These are phyloP conservation scores for Hypsopygia costalis DNA, from an alignment of 2,888 invertebrate species.

Conservation along the genomic window DNA sequence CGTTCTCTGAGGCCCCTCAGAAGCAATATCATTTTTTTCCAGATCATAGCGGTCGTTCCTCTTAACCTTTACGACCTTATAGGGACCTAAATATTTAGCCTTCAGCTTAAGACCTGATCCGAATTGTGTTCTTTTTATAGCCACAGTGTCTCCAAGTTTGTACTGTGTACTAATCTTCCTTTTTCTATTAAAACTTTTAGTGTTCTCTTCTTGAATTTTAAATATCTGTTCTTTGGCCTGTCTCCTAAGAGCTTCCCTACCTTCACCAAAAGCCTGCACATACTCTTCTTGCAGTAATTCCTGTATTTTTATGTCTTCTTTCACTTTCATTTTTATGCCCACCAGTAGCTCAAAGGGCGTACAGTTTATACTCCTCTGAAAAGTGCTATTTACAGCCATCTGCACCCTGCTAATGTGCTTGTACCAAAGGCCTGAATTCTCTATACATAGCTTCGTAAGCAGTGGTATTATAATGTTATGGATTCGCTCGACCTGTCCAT, in stretches of 20 bases:
- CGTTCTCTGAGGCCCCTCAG: conserved; percentile 11
- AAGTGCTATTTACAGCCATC: conserved; percentile 20
- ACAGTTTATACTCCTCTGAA: conserved; percentile 18
- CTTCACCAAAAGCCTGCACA: background rate
- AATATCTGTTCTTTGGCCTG: conserved; percentile 15
- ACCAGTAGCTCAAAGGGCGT: conserved; percentile 17
- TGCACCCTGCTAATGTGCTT: conserved; percentile 10
- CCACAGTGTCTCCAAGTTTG: conserved; percentile 22
- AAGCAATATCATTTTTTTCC: conserved; percentile 10
- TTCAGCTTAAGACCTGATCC: conserved; percentile 17
- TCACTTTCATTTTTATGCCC: conserved; percentile 12
- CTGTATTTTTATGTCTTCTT: conserved; percentile 16
- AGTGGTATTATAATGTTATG: conserved; percentile 33
- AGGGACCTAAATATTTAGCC: conserved; percentile 23
- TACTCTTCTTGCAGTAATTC: conserved; percentile 11
- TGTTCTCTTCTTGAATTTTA: conserved; percentile 16
- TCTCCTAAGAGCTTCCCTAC: conserved; percentile 11
- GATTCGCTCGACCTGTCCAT: conserved; percentile 39
- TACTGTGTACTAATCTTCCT: conserved; percentile 17
- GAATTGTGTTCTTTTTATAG: conserved; percentile 26
- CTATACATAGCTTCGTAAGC: conserved; percentile 35
- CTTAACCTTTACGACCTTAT: conserved; percentile 14
- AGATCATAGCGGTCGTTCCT: conserved; percentile 19
- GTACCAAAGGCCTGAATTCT: conserved; percentile 23
- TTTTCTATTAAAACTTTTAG: conserved; percentile 18